These are phyloP conservation scores for Nephrotoma appendiculata DNA, from an alignment of 2,888 invertebrate species.

Conservation along the genomic window DNA sequence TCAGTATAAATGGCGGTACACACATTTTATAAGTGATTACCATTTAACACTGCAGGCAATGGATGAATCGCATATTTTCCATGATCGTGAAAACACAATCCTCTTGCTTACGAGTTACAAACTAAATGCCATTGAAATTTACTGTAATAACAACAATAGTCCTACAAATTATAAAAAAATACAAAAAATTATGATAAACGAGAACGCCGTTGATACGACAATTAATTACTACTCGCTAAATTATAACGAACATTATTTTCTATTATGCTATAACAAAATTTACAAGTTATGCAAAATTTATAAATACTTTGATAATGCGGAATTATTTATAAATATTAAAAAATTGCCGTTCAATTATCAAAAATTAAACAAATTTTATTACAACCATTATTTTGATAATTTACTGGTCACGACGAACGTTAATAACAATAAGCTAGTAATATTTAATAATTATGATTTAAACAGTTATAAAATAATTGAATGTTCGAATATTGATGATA, in stretches of 20 bases:
- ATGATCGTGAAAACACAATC: background rate
- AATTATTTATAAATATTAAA: background rate
- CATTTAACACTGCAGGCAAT: background rate
- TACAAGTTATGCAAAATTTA: background rate
- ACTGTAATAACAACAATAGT: background rate
- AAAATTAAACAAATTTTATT: background rate
- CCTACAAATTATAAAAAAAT: background rate
- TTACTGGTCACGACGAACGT: background rate
- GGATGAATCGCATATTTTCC: background rate
- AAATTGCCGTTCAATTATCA: background rate
- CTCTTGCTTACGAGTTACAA: background rate
- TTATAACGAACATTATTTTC: background rate
- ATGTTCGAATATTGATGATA: background rate
- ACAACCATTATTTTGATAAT: background rate
- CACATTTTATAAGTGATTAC: background rate
- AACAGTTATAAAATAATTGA: background rate
- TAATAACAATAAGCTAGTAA: background rate
- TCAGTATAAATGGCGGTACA: background rate
- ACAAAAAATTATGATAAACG: background rate
- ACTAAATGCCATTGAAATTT: background rate
- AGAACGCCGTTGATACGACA: background rate
- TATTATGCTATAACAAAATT: background rate
- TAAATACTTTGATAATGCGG: background rate
- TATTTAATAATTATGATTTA: background rate
- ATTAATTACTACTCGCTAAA: background rate